Evolutionary conservation across 2,888 invertebrate species (phyloP).

Genomic region (Pyrgus malvae): DNA sequence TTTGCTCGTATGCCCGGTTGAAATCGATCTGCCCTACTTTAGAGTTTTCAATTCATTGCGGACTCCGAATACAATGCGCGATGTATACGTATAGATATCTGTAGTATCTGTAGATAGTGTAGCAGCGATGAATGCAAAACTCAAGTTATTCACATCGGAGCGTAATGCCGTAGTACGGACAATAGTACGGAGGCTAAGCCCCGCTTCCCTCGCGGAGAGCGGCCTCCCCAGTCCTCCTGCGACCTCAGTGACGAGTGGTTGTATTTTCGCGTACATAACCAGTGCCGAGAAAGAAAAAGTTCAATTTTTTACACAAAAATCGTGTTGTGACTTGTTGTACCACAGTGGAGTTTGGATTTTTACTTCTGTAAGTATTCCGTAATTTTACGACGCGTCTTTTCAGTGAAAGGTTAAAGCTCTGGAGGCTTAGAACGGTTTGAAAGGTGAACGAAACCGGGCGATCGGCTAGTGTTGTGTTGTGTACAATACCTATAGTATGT

Average conservation of each 20-base stretch:
- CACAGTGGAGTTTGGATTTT: constrained; percentile 62
- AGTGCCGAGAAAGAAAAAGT: constrained; percentile 51
- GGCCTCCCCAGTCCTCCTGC: constrained; percentile 65
- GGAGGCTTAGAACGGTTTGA: constrained; percentile 41
- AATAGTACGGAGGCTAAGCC: constrained; percentile 54
- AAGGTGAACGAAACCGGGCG: constrained; percentile 56
- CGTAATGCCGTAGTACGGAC: constrained; percentile 31
- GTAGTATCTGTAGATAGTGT: not conserved
- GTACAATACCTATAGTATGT: constrained; percentile 19
- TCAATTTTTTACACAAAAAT: constrained; percentile 57
- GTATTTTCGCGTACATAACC: constrained; percentile 47
- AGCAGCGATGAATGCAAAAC: constrained; percentile 51
- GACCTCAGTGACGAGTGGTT: constrained; percentile 47
- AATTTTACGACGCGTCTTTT: constrained; percentile 35
- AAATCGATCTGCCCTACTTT: constrained; percentile 8
- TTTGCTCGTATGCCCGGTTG: not conserved
- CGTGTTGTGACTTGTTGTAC: constrained; percentile 63
- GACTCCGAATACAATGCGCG: not conserved
- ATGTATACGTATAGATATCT: constrained; percentile 6
- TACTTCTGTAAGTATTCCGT: constrained; percentile 59
- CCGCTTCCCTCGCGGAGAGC: constrained; percentile 64
- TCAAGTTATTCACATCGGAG: constrained; percentile 50
- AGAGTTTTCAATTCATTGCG: constrained; percentile 18
- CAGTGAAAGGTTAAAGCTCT: constrained; percentile 53
- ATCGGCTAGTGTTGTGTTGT: constrained; percentile 23